These are phyloP conservation scores for Rhogogaster chlorosoma DNA, from an alignment of 2,888 invertebrate species.

Conservation along the genomic window DNA sequence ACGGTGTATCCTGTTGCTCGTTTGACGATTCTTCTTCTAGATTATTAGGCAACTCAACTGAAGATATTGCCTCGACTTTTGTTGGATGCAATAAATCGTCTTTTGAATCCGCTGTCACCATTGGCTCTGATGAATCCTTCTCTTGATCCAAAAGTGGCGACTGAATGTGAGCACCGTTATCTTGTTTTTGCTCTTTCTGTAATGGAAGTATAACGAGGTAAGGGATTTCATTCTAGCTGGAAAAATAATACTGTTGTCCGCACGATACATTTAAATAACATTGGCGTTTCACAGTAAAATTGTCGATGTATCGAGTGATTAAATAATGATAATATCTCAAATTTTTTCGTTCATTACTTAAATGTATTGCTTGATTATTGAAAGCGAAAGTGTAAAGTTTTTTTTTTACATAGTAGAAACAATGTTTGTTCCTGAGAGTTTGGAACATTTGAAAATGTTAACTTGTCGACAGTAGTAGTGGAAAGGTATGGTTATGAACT, in stretches of 20 bases:
- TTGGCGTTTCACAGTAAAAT: constrained; percentile 39
- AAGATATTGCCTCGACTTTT: constrained; percentile 59
- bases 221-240: neutral
- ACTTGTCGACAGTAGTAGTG: neutral
- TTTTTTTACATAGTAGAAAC: neutral
- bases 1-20: constrained; percentile 70
- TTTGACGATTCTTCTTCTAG: constrained; percentile 70
- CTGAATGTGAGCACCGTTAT: constrained; percentile 66
- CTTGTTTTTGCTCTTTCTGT: constrained; percentile 72
- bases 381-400: neutral
- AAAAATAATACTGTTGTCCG: neutral
- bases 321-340: neutral
- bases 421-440: neutral
- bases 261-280: constrained; percentile 2
- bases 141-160: constrained; percentile 59
- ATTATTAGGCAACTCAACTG: constrained; percentile 59
- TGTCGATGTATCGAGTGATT: neutral
- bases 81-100: constrained; percentile 60
- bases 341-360: neutral
- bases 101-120: constrained; percentile 64
- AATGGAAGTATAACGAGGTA: constrained; percentile 57
- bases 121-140: constrained; percentile 60
- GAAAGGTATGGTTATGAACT: neutral
- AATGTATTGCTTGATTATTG: neutral
- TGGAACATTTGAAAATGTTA: neutral